A percentile compares a stretch with the other conserved stretches of the same genome.
phyloP scores from a whole-genome alignment of 1,140 invertebrate species.

The Pissodes strobi region DNA sequence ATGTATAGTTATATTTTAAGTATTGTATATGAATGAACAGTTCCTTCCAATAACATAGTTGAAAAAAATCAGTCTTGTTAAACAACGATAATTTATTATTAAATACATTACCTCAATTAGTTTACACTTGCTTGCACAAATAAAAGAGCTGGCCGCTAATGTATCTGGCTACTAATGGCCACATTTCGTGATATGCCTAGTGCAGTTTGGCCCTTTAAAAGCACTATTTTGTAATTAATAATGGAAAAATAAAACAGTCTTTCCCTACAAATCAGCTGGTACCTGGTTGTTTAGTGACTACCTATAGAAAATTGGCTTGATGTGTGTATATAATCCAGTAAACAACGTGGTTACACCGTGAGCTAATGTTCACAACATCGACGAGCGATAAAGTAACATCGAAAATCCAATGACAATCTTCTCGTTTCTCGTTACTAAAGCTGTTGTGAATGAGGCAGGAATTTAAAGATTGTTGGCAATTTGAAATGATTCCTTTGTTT shows the following conservation, averaged over 20 bases:
- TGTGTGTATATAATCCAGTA: constrained; percentile 1
- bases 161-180: constrained; percentile 1
- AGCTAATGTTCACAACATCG: neutral
- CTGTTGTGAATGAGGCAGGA: neutral
- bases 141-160: neutral
- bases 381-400: neutral
- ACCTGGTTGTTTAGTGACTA: neutral
- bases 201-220: neutral
- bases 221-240: constrained; percentile 10
- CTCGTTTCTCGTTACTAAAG: neutral
- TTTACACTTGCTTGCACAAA: too few species aligned
- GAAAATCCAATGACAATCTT: neutral
- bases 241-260: too few species aligned
- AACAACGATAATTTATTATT: too few species aligned
- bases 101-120: too few species aligned
- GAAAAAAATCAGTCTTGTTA: too few species aligned
- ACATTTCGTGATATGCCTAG: neutral
- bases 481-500: neutral
- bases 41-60: too few species aligned
- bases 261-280: too few species aligned
- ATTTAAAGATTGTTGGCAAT: neutral
- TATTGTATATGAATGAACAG: too few species aligned
- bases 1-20: too few species aligned
- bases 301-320: constrained; percentile 12
- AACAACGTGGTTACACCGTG: constrained; percentile 7